Evolutionary conservation across 2,113 vertebrate genomes (phyloP).

Genomic region (Brachypodius melanocephalos): DNA sequence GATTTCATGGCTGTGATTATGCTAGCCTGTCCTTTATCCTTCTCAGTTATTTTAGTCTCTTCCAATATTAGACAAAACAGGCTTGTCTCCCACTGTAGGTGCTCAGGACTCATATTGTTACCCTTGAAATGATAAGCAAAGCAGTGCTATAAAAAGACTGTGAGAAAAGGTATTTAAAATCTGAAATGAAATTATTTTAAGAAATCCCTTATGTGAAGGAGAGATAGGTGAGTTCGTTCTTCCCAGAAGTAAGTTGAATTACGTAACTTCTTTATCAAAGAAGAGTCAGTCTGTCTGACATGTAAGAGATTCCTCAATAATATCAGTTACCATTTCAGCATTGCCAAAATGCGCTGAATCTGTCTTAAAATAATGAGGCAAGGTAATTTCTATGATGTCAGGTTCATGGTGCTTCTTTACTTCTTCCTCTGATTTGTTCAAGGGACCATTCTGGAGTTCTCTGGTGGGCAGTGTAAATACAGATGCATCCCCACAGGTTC

Average conservation of each 20-base stretch:
- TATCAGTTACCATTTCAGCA: not conserved
- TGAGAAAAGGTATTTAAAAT: not conserved
- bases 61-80: not conserved
- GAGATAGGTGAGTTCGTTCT: not conserved
- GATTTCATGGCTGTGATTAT: not conserved
- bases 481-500: no score
- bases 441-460: not conserved
- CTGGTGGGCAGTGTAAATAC: accelerated
- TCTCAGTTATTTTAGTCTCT: not conserved
- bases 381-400: not conserved
- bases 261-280: not conserved
- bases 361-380: not conserved
- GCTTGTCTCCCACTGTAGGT: not conserved
- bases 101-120: not conserved
- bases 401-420: not conserved
- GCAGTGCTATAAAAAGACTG: not conserved
- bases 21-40: not conserved
- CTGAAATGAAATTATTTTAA: not conserved
- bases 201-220: not conserved
- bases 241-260: not conserved
- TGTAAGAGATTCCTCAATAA: not conserved
- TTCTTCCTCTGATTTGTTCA: not conserved
- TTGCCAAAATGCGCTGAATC: not conserved
- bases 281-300: not conserved
- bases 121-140: not conserved